Evolutionary conservation across 2,797 vertebrate genomes (phyloP).

Genomic region (Spinus pinus): DNA sequence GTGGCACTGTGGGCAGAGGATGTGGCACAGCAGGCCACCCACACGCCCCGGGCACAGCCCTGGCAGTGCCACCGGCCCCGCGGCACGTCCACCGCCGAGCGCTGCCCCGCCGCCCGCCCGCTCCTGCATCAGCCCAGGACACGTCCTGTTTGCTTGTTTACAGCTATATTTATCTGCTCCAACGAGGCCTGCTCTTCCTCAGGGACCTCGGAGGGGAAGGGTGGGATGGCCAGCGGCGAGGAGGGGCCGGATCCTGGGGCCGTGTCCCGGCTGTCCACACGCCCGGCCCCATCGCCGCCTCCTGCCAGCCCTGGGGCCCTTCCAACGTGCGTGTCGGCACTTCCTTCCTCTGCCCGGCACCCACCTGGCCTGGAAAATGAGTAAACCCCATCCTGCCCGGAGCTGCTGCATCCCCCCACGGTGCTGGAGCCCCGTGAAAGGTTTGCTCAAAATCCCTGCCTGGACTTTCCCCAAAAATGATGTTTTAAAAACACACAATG

Average conservation of each 20-base stretch:
- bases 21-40: neutral
- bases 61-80: neutral
- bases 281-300: neutral
- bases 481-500: neutral
- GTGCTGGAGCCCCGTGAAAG: fast-evolving
- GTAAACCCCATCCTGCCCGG: neutral
- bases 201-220: slow-evolving; percentile 59
- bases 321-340: fast-evolving
- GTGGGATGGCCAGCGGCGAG: neutral
- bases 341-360: slow-evolving; percentile 32
- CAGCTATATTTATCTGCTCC: slow-evolving; percentile 63
- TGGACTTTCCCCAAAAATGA: fast-evolving
- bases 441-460: neutral
- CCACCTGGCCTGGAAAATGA: neutral
- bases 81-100: neutral
- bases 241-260: slow-evolving; percentile 8
- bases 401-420: neutral
- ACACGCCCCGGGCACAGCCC: neutral
- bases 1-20: neutral
- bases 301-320: neutral
- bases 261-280: neutral
- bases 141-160: slow-evolving; percentile 69
- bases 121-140: neutral
- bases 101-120: neutral
- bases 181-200: slow-evolving; percentile 50